Conservation (phyloP, 2,113 vertebrate species). For the Hypomesus transpacificus region DNA sequence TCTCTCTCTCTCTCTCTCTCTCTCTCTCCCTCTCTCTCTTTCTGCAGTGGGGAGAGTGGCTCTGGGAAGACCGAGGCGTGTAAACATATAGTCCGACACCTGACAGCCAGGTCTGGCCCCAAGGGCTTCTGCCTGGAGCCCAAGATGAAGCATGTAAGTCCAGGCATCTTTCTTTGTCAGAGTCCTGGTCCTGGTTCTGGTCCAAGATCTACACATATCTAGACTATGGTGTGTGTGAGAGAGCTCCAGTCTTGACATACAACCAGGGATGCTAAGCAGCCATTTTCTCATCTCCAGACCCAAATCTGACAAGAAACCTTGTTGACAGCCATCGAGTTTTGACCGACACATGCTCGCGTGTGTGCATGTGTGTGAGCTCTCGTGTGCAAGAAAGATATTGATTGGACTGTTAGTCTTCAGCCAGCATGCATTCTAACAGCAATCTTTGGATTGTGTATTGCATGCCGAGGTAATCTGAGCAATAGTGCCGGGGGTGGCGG, state of each 20-base stretch:
- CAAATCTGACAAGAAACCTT: too few species aligned
- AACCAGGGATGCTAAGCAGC: neutral
- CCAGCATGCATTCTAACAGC: too few species aligned
- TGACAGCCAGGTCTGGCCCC: slow-evolving; percentile 74
- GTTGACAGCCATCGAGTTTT: too few species aligned
- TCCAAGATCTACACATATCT: neutral
- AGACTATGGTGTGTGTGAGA: neutral
- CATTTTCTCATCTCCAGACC: neutral
- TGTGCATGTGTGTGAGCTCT: too few species aligned
- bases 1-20: neutral
- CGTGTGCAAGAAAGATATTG: too few species aligned
- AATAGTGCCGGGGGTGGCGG: too few species aligned
- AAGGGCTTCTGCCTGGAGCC: slow-evolving; percentile 75
- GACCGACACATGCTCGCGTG: too few species aligned
- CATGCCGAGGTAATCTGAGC: too few species aligned
- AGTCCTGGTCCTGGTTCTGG: neutral
- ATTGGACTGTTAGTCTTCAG: too few species aligned
- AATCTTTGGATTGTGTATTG: too few species aligned
- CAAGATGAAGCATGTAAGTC: slow-evolving; percentile 87
- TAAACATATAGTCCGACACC: slow-evolving; percentile 87
- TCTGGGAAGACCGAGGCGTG: slow-evolving; percentile 90
- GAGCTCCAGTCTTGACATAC: neutral
- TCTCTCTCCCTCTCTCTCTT: slow-evolving; percentile 13
- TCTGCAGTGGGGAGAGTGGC: slow-evolving; percentile 87
- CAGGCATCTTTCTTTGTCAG: neutral